These are phyloP conservation scores for Odocoileus hemionus DNA, from an alignment of 2,113 vertebrate genomes.

Conservation along the genomic window DNA sequence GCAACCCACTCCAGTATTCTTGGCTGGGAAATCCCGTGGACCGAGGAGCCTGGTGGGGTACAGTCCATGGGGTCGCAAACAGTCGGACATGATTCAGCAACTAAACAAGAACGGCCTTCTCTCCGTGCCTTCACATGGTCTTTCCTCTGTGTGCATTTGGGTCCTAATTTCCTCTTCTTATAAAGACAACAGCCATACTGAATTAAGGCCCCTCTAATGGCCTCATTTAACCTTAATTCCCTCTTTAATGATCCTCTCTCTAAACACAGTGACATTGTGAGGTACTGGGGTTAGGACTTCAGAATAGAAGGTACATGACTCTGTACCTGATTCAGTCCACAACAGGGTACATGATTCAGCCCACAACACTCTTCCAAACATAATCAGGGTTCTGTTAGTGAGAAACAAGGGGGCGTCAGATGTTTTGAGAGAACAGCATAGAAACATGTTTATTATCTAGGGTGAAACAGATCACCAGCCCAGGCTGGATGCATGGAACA, in stretches of 20 bases:
- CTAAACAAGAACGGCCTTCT: background rate
- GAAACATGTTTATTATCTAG: no score
- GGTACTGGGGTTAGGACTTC: background rate
- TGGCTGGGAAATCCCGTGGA: background rate
- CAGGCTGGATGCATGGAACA: no score
- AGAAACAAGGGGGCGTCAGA: no score
- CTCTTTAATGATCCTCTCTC: background rate
- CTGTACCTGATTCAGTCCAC: background rate
- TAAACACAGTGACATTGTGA: background rate
- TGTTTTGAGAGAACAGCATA: no score
- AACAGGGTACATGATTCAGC: background rate
- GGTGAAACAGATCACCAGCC: no score
- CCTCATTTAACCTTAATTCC: background rate
- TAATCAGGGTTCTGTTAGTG: background rate
- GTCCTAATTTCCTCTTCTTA: background rate
- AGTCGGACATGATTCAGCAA: background rate
- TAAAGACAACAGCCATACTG: background rate
- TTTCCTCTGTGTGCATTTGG: background rate
- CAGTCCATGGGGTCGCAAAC: background rate
- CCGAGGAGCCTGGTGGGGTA: background rate
- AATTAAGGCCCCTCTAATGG: background rate
- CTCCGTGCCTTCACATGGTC: background rate
- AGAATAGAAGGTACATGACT: background rate
- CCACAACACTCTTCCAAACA: background rate
- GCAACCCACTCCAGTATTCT: background rate